Evolutionary conservation across 2,888 invertebrate species (phyloP), one percentile per base, ranked within the genome.

Genomic region (Diadromus collaris): DNA sequence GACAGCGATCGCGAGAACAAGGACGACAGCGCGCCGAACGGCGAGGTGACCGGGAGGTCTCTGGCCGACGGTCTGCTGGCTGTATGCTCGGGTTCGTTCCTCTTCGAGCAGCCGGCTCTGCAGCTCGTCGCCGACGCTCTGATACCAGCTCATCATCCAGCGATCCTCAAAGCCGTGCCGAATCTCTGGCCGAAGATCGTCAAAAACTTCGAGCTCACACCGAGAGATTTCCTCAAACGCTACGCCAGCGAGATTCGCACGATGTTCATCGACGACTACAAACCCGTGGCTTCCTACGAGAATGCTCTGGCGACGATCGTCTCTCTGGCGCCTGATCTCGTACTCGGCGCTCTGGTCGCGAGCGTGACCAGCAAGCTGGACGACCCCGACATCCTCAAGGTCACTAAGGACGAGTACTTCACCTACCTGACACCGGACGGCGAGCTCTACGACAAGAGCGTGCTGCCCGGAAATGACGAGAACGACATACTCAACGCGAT

Each of bases 381-480:
- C 70, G 93, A 95, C 87, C 91, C 93, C 0, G 93, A 93, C 76
- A 93, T 97, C 83, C 92, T 94, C 68, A 93, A 93, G 80, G 94
- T 98, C 29, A 95, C 96, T 0, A 93, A 96, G 85, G 95, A 95
- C 75, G 96, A 97, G 84, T 96, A 95, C 89, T 95, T 95, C 83
- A 96, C 95, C 4, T 97, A 92, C 91, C 92, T 96, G 82, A 97
- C 96, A 29, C 97, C 98, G 0, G 96, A 97, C 73, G 98, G 97
- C 2, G 96, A 97, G 87, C 92, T 99, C 0, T 99, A 96, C 89
- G 98, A 99, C 91, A 98, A 97, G 91, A 95, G 95, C 83, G 94
- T 96, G 0, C 91, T 96, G 67, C 95, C 95, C 21, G 94, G 92
- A n/a, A 91, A 91, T 77, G 92, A 92, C 76, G 92, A 92, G 71